Evolutionary conservation across 1,140 invertebrate species (phyloP).

Genomic region (Radopholus similis): DNA sequence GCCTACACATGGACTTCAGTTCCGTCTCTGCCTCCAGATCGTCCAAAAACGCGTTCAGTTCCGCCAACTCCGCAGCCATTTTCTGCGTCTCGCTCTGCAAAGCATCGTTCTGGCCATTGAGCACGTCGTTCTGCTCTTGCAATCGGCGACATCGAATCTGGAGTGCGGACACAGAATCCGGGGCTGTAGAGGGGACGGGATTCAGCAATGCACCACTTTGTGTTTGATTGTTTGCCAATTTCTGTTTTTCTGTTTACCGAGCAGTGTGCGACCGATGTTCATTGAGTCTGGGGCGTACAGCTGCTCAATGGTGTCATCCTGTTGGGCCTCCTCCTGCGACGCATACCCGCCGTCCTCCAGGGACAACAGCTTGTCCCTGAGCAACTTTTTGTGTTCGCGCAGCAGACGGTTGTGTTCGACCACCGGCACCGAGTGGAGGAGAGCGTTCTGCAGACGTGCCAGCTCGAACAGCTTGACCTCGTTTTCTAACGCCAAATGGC

Average conservation of each 20-base stretch:
- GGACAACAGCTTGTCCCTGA: constrained; percentile 9
- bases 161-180: constrained; percentile 6
- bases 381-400: constrained; percentile 31
- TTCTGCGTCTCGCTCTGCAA: constrained; percentile 22
- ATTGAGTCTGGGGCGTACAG: background rate
- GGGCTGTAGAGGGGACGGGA: background rate
- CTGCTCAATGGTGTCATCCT: background rate
- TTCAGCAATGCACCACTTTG: too few relatives aligned
- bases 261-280: background rate
- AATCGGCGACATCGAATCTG: constrained; percentile 20
- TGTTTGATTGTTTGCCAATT: background rate
- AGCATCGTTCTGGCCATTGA: constrained; percentile 28
- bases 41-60: constrained; percentile 36
- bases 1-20: constrained; percentile 39
- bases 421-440: constrained; percentile 48
- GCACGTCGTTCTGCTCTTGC: constrained; percentile 29
- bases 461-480: constrained; percentile 23
- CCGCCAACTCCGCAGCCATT: constrained; percentile 24
- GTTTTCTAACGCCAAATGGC: constrained; percentile 26
- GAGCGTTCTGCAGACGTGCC: constrained; percentile 25
- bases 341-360: background rate
- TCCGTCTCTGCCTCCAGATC: constrained; percentile 46
- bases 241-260: background rate
- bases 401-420: constrained; percentile 33
- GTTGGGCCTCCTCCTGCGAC: background rate